phyloP scores from a whole-genome alignment of 1,140 invertebrate species.

The Caenorhabditis remanei region DNA sequence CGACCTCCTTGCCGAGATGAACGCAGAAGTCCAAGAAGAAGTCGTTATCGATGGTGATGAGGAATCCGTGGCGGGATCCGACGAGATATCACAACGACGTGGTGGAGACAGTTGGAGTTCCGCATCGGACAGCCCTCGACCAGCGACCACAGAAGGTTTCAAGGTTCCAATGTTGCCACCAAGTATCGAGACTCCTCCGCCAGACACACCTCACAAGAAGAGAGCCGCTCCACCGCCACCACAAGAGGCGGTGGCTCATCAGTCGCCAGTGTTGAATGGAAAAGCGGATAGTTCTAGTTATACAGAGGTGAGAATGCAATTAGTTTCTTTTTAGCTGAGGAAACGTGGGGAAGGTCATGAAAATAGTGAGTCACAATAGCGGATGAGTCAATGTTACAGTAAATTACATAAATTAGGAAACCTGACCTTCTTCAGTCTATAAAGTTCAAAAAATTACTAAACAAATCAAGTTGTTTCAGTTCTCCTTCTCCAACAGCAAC shows the following conservation, averaged over 20 bases:
- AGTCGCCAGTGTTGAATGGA: conserved; percentile 18
- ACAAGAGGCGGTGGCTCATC: neutral
- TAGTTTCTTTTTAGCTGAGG: neutral
- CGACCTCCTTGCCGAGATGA: conserved; percentile 73
- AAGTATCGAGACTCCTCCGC: conserved; percentile 17
- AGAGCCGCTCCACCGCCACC: conserved; percentile 60
- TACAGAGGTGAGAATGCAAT: neutral
- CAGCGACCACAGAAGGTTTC: conserved; percentile 27
- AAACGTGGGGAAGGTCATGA: neutral
- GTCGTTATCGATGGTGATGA: conserved; percentile 71
- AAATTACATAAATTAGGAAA: too few relatives aligned
- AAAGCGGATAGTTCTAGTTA: neutral
- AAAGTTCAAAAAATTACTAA: too few relatives aligned
- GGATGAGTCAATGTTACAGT: too few relatives aligned
- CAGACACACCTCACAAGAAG: conserved; percentile 58
- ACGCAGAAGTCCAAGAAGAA: conserved; percentile 73
- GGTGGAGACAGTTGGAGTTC: conserved; percentile 30
- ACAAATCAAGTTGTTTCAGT: neutral
- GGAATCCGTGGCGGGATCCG: conserved; percentile 66
- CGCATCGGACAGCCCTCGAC: conserved; percentile 18
- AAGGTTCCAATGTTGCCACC: neutral
- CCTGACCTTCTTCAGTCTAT: too few relatives aligned
- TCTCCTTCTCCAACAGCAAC: conserved; percentile 50
- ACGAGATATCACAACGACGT: conserved; percentile 57
- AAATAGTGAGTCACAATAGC: too few relatives aligned